phyloP scores from a whole-genome alignment of 2,888 invertebrate genomes.

The Stenodema calcarata region DNA sequence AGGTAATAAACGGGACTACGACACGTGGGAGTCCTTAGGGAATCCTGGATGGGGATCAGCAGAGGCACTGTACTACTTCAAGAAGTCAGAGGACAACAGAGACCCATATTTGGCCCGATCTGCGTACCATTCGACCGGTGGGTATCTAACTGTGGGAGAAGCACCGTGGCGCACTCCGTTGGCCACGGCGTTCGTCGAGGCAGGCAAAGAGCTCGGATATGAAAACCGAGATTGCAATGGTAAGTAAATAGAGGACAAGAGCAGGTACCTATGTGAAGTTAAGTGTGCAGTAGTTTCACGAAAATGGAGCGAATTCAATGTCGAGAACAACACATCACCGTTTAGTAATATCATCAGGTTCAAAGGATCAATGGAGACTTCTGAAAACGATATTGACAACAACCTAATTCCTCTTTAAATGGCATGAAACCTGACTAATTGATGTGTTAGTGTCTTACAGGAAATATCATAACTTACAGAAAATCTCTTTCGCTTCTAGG shows the following conservation, averaged over 20 bases:
- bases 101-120: conserved; percentile 83
- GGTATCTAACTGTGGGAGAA: conserved; percentile 83
- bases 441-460: too few relatives aligned
- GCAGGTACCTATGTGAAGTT: background rate
- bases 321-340: too few relatives aligned
- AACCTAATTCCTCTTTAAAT: too few relatives aligned
- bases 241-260: background rate
- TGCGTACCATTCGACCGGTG: conserved; percentile 80
- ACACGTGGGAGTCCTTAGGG: conserved; percentile 85
- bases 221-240: conserved; percentile 82
- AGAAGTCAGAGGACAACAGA: conserved; percentile 89
- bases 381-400: too few relatives aligned
- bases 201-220: conserved; percentile 83
- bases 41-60: conserved; percentile 88
- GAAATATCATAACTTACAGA: too few relatives aligned
- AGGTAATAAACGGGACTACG: conserved; percentile 89
- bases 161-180: conserved; percentile 87
- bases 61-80: conserved; percentile 82
- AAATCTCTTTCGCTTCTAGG: background rate
- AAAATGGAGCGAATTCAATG: too few relatives aligned
- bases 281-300: too few relatives aligned
- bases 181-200: conserved; percentile 81
- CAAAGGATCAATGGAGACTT: too few relatives aligned
- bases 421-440: too few relatives aligned
- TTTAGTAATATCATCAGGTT: too few relatives aligned